phyloP scores from a whole-genome alignment of 2,113 vertebrate species.

The Dasyornis broadbenti region DNA sequence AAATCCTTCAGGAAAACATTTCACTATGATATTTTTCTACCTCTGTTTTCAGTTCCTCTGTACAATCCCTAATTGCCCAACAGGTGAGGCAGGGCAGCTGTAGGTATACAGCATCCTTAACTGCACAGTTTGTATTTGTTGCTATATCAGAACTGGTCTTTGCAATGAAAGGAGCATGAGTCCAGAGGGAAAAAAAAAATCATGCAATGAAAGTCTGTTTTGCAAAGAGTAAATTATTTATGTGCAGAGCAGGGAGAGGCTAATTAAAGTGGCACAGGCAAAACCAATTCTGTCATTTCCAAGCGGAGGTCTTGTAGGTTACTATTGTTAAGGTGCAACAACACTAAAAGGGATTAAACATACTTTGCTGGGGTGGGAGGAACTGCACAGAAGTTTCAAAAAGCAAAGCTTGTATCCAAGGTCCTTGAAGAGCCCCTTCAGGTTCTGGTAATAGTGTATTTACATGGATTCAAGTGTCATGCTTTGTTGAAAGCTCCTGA shows the following conservation, averaged over 20 bases:
- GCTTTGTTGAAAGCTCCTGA: not conserved
- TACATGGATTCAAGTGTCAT: not conserved
- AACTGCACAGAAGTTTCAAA: not conserved
- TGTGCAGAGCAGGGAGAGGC: not conserved
- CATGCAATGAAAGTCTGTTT: not conserved
- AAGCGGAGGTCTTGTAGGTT: not conserved
- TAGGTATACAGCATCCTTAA: not conserved
- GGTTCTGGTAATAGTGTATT: not conserved
- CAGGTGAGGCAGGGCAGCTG: not conserved
- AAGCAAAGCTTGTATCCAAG: not conserved
- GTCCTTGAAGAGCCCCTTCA: not conserved
- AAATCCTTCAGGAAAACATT: not conserved
- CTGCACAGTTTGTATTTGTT: not conserved
- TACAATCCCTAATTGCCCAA: not conserved
- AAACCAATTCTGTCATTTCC: not conserved
- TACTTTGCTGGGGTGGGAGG: not conserved
- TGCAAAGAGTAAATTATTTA: conserved; percentile 15
- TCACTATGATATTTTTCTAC: not conserved
- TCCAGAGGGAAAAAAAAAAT: not conserved
- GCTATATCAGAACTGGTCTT: not conserved
- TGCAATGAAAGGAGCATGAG: not conserved
- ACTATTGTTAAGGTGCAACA: not conserved
- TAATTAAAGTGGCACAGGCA: not conserved
- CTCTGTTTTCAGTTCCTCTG: not conserved
- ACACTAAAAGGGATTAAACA: not conserved